Percentiles rank a stretch among this genome's conserved stretches.
Evolutionary conservation across 2,888 invertebrate species (phyloP).

Genomic region (Eupeodes latifasciatus): DNA sequence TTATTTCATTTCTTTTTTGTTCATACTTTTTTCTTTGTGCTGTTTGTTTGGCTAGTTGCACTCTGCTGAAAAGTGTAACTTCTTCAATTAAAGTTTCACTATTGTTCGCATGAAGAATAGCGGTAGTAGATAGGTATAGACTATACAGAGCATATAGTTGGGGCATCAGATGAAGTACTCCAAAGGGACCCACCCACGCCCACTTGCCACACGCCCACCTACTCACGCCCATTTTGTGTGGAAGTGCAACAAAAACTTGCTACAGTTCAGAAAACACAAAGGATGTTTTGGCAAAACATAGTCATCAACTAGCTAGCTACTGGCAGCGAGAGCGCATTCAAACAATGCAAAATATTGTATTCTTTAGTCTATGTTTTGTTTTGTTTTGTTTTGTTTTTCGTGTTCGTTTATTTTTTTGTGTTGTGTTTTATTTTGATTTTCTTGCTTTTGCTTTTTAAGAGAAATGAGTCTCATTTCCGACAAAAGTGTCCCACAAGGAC

Average conservation of each 20-base stretch:
- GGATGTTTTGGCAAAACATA: slow-evolving; percentile 64
- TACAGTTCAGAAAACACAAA: slow-evolving; percentile 62
- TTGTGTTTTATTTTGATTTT: background rate
- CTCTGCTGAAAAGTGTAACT: slow-evolving; percentile 74
- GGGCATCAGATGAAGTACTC: slow-evolving; percentile 17
- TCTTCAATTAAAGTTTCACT: slow-evolving; percentile 75
- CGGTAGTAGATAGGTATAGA: background rate
- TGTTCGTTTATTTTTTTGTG: background rate
- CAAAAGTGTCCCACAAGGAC: slow-evolving; percentile 51
- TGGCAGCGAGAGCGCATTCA: slow-evolving; percentile 63
- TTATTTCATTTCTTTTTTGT: background rate
- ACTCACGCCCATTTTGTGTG: background rate
- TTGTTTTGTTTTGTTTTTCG: background rate
- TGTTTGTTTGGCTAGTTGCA: slow-evolving; percentile 75
- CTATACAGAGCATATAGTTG: background rate
- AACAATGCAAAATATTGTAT: slow-evolving; percentile 67
- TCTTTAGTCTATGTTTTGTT: slow-evolving; percentile 12
- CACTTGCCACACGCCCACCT: background rate
- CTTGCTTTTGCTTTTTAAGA: slow-evolving; percentile 12
- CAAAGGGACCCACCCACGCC: background rate
- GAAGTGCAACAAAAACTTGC: slow-evolving; percentile 31
- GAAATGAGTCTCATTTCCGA: slow-evolving; percentile 73
- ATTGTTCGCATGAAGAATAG: slow-evolving; percentile 73
- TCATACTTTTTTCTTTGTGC: slow-evolving; percentile 15
- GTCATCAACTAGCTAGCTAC: slow-evolving; percentile 53